Percentiles rank a stretch among this genome's conserved stretches.
These are phyloP conservation scores for Drusus annulatus DNA, from an alignment of 1,140 invertebrate species.

Conservation along the genomic window DNA sequence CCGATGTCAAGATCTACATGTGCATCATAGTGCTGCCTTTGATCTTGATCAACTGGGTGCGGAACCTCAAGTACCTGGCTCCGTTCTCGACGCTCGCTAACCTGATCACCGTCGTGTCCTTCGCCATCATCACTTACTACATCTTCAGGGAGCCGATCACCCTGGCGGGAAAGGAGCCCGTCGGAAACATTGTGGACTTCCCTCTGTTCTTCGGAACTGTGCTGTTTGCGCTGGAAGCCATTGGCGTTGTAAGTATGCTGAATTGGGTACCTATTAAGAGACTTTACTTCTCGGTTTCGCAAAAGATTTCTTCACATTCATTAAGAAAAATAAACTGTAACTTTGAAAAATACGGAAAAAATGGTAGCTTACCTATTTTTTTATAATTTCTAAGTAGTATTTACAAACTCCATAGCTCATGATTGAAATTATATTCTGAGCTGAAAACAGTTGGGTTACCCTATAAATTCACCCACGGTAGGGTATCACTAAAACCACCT, in stretches of 20 bases:
- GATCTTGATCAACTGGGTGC: conserved; percentile 79
- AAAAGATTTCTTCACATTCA: too few relatives aligned
- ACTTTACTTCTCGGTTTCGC: too few relatives aligned
- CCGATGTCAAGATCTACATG: conserved; percentile 71
- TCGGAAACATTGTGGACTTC: conserved; percentile 68
- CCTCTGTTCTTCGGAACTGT: conserved; percentile 79
- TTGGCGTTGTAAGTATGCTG: conserved; percentile 74
- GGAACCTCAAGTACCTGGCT: conserved; percentile 82
- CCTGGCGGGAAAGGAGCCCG: conserved; percentile 64
- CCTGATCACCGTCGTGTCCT: conserved; percentile 74
- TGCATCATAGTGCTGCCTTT: conserved; percentile 76
- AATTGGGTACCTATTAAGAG: too few relatives aligned
- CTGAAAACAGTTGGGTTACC: too few relatives aligned
- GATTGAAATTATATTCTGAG: too few relatives aligned
- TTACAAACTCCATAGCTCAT: too few relatives aligned
- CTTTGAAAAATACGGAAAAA: too few relatives aligned
- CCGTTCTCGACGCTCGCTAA: conserved; percentile 85
- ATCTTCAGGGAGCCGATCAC: conserved; percentile 76
- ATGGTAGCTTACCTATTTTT: too few relatives aligned
- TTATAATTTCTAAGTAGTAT: too few relatives aligned
- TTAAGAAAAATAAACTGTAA: too few relatives aligned
- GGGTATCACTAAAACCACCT: too few relatives aligned
- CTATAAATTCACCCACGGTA: too few relatives aligned
- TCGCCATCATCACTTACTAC: conserved; percentile 81
- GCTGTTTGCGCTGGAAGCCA: conserved; percentile 78